These are phyloP conservation scores for Caenorhabditis wallacei DNA, from an alignment of 2,888 invertebrate species.

Conservation along the genomic window DNA sequence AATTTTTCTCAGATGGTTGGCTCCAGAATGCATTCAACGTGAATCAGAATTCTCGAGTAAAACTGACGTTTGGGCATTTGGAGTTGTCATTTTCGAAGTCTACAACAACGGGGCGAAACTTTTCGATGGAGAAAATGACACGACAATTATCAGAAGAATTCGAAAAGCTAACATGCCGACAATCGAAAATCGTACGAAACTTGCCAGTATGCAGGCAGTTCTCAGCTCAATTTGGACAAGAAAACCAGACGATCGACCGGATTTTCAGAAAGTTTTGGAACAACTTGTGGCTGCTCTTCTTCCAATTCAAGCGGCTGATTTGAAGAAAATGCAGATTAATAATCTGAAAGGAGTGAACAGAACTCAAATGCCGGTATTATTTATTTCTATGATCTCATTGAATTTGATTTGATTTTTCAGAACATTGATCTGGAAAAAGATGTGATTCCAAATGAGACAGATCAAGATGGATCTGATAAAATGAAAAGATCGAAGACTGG, in stretches of 20 bases:
- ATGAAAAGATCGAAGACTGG: constrained; percentile 11
- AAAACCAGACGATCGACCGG: constrained; percentile 60
- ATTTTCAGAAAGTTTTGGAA: constrained; percentile 58
- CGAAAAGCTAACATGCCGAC: constrained; percentile 69
- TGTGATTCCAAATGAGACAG: constrained; percentile 6
- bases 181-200: constrained; percentile 63
- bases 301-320: constrained; percentile 13
- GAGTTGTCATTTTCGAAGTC: constrained; percentile 73
- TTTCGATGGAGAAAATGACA: constrained; percentile 69
- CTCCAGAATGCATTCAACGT: constrained; percentile 74
- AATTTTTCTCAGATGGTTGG: constrained; percentile 70
- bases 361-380: constrained; percentile 52
- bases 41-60: constrained; percentile 70
- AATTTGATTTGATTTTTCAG: constrained; percentile 8
- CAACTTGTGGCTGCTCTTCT: constrained; percentile 41
- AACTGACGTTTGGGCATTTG: constrained; percentile 78
- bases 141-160: constrained; percentile 66
- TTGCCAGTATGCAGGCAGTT: constrained; percentile 48
- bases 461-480: constrained; percentile 36
- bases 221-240: constrained; percentile 56
- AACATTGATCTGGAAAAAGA: constrained; percentile 30
- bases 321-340: constrained; percentile 61
- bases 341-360: constrained; percentile 57
- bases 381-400: background rate
- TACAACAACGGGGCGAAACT: constrained; percentile 65